Evolutionary conservation across 2,113 vertebrate species (phyloP).

Genomic region (Sapajus apella): DNA sequence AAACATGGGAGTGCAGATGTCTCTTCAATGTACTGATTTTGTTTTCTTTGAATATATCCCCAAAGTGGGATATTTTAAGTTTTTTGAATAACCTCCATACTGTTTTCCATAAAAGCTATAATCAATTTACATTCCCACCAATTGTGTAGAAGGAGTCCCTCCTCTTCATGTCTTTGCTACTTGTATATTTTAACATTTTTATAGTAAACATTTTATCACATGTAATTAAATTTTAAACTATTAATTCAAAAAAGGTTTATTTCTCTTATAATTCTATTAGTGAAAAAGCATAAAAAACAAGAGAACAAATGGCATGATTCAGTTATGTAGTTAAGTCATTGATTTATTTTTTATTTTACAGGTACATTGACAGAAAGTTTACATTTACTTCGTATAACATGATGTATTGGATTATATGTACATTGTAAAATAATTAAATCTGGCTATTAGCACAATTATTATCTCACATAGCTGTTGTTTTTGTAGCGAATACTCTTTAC

Average conservation of each 20-base stretch:
- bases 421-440: neutral
- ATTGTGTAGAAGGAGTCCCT: fast-evolving
- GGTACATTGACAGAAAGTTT: neutral
- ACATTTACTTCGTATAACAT: neutral
- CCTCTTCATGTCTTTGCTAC: neutral
- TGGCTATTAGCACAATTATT: neutral
- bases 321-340: neutral
- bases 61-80: neutral
- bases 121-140: neutral
- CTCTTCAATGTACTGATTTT: neutral
- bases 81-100: neutral
- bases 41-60: neutral
- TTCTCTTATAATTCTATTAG: neutral
- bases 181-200: neutral
- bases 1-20: neutral
- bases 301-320: neutral
- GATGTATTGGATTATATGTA: neutral
- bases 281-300: neutral
- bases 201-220: neutral
- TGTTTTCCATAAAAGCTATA: neutral
- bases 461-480: neutral
- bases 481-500: neutral
- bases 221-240: neutral
- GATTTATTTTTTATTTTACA: neutral
- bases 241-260: neutral